phyloP scores from a whole-genome alignment of 2,113 vertebrate species.

The Mesocricetus auratus region DNA sequence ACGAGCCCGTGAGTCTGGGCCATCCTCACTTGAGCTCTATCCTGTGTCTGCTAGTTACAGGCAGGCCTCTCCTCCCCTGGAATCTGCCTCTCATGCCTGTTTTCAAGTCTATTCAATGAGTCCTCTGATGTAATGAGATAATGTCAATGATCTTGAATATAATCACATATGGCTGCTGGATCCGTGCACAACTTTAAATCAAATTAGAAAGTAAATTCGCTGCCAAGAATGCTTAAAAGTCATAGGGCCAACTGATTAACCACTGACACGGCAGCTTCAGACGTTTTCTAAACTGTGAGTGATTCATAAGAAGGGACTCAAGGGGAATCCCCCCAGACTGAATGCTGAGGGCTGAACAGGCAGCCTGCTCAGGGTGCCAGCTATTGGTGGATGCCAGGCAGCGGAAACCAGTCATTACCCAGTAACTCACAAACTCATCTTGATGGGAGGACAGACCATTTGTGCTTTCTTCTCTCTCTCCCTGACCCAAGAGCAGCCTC shows the following conservation, averaged over 20 bases:
- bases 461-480: not conserved
- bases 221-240: conserved; percentile 69
- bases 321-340: conserved; percentile 1
- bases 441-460: not conserved
- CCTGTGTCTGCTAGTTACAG: not conserved
- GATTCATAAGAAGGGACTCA: conserved; percentile 34
- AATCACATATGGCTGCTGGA: conserved; percentile 67
- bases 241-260: conserved; percentile 62
- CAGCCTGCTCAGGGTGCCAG: not conserved
- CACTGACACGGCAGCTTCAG: conserved; percentile 49
- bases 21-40: not conserved
- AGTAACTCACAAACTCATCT: too few species aligned
- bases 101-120: not conserved
- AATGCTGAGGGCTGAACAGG: fast-evolving
- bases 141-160: conserved; percentile 54
- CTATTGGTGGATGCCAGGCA: not conserved
- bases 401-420: not conserved
- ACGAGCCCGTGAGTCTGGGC: not conserved
- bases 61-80: not conserved
- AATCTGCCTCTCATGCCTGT: not conserved
- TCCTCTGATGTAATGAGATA: conserved; percentile 27
- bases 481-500: not conserved
- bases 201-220: conserved; percentile 67
- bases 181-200: conserved; percentile 57
- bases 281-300: conserved; percentile 45